These are phyloP conservation scores for Aphidius ervi DNA, from an alignment of 1,140 invertebrate genomes.

Conservation along the genomic window DNA sequence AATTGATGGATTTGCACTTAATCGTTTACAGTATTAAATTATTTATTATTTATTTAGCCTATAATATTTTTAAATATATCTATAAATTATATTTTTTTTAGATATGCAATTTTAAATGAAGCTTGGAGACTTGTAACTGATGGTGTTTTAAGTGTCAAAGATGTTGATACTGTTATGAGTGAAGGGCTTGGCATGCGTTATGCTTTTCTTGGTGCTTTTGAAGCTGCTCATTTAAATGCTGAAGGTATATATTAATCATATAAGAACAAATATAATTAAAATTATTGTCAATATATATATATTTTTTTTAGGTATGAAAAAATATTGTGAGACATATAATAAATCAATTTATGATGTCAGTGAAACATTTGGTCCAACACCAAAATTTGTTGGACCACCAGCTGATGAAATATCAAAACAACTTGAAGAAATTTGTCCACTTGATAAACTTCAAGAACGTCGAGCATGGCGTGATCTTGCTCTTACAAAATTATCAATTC, in stretches of 20 bases:
- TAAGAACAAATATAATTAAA: conserved; percentile 10
- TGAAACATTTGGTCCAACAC: conserved; percentile 69
- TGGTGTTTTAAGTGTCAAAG: conserved; percentile 78
- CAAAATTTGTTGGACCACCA: conserved; percentile 66
- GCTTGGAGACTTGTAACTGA: conserved; percentile 84
- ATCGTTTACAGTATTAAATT: conserved; percentile 79
- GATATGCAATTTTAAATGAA: conserved; percentile 91
- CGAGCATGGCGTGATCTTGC: conserved; percentile 80
- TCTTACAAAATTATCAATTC: conserved; percentile 72
- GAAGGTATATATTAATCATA: conserved; percentile 63
- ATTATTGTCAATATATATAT: conserved; percentile 4
- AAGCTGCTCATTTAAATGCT: conserved; percentile 93
- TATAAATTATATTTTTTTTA: conserved; percentile 37
- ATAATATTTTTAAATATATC: too few relatives aligned
- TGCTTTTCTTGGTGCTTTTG: conserved; percentile 89
- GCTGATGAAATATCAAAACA: conserved; percentile 64
- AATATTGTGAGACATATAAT: conserved; percentile 72
- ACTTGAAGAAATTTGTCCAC: conserved; percentile 67
- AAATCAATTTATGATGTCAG: conserved; percentile 76
- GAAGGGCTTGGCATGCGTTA: conserved; percentile 93
- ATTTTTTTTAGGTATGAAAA: conserved; percentile 57
- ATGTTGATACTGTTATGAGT: conserved; percentile 90
- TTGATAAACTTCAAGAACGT: conserved; percentile 70
- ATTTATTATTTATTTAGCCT: neutral
- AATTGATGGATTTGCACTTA: conserved; percentile 88